Conservation (phyloP, 2,113 vertebrate genomes). For the Neodon shergylaensis region DNA sequence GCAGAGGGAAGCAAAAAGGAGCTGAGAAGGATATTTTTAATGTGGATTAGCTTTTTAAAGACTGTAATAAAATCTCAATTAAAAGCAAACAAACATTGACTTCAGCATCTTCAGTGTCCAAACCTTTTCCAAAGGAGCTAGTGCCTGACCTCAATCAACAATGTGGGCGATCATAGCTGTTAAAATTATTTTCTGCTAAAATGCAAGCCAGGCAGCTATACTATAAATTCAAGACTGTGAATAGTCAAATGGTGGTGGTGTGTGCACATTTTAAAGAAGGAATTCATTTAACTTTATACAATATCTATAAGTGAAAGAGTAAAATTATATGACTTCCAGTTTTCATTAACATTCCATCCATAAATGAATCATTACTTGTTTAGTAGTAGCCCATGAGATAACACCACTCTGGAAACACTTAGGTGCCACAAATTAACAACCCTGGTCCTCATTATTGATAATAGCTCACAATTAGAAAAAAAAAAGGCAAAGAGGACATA, state of each 20-base stretch:
- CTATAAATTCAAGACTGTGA: slow-evolving; percentile 3
- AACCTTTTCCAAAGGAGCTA: slow-evolving; percentile 29
- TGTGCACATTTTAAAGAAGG: slow-evolving; percentile 34
- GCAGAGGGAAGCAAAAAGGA: not conserved
- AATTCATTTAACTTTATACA: slow-evolving; percentile 16
- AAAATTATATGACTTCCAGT: slow-evolving; percentile 22
- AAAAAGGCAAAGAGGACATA: not conserved
- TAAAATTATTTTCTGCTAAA: slow-evolving; percentile 59
- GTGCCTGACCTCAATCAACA: slow-evolving; percentile 41
- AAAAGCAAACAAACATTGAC: slow-evolving; percentile 67
- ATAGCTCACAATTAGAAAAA: not conserved
- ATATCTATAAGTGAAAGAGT: not conserved
- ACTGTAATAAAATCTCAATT: slow-evolving; percentile 59
- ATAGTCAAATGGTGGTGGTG: not conserved
- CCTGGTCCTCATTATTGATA: not conserved
- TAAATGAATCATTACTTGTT: not conserved
- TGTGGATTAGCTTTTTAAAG: slow-evolving; percentile 63
- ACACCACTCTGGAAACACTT: not conserved
- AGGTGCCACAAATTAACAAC: not conserved
- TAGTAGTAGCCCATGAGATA: not conserved
- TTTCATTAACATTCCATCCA: not conserved
- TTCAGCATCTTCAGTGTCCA: slow-evolving; percentile 48
- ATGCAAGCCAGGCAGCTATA: slow-evolving; percentile 35
- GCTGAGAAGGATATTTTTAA: slow-evolving; percentile 54
- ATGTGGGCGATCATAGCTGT: slow-evolving; percentile 37